phyloP scores from a whole-genome alignment of 2,888 invertebrate species.

The Aromia moschata region DNA sequence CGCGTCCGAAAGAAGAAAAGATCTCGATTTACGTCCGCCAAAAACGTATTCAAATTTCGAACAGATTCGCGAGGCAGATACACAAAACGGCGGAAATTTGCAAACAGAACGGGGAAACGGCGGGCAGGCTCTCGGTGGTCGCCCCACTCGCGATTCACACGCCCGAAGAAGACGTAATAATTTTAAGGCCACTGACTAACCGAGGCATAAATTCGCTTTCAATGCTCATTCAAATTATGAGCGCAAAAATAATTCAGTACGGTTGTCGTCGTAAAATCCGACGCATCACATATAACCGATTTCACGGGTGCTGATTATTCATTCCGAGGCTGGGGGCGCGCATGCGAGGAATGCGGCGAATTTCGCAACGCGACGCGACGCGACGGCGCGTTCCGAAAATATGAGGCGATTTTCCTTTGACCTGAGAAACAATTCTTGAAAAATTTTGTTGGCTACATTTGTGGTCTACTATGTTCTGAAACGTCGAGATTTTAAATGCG shows the following conservation, averaged over 20 bases:
- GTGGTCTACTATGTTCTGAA: too few species aligned
- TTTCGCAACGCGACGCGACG: neutral
- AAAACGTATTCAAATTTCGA: conserved; percentile 59
- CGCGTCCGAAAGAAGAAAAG: conserved; percentile 46
- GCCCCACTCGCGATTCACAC: conserved; percentile 41
- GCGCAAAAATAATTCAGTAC: conserved; percentile 30
- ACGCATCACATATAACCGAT: conserved; percentile 28
- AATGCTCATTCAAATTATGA: conserved; percentile 35
- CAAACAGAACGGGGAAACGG: conserved; percentile 53
- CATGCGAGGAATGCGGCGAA: neutral
- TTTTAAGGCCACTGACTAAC: conserved; percentile 41
- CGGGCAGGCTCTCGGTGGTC: conserved; percentile 35
- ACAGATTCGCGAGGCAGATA: conserved; percentile 52
- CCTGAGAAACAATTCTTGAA: too few species aligned
- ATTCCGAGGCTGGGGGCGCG: neutral
- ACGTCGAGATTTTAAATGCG: too few species aligned
- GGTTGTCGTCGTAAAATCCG: conserved; percentile 27
- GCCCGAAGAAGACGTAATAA: conserved; percentile 47
- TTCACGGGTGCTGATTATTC: conserved; percentile 25
- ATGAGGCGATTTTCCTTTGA: too few species aligned
- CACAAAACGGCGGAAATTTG: conserved; percentile 50
- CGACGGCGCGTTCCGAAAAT: too few species aligned
- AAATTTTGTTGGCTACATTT: too few species aligned
- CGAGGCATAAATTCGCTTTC: conserved; percentile 39
- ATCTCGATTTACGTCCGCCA: conserved; percentile 57